Conservation (phyloP, 2,113 vertebrate species). For the Macquaria australasica region DNA sequence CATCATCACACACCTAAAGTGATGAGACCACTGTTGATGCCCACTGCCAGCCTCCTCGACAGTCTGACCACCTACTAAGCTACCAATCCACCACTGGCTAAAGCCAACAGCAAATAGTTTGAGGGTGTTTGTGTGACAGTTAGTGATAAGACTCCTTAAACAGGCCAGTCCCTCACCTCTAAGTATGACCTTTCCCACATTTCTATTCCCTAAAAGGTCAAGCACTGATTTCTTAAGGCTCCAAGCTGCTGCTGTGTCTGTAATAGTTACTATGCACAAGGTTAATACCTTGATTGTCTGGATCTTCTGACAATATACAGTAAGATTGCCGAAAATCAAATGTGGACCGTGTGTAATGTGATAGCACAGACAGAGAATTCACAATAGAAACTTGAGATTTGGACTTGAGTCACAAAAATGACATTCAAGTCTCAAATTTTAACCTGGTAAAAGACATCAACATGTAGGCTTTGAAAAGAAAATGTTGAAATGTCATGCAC, state of each 20-base stretch:
- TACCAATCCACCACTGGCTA: background rate
- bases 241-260: constrained; percentile 26
- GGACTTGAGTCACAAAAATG: background rate
- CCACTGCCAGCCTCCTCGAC: background rate
- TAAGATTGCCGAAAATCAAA: background rate
- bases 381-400: background rate
- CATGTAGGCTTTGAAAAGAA: background rate
- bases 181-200: constrained; percentile 21
- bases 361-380: background rate
- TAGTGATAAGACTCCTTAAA: constrained; percentile 47
- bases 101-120: constrained; percentile 13
- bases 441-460: background rate
- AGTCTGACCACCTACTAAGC: constrained; percentile 21
- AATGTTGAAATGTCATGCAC: background rate
- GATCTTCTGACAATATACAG: background rate
- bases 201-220: constrained; percentile 47
- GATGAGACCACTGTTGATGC: background rate
- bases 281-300: background rate
- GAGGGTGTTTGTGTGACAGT: constrained; percentile 24
- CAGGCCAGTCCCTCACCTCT: constrained; percentile 2
- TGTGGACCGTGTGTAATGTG: background rate
- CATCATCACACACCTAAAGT: background rate
- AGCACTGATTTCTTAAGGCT: constrained; percentile 20
- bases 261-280: constrained; percentile 1
- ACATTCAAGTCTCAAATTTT: background rate